Evolutionary conservation across 2,797 vertebrate genomes (phyloP), one percentile per base, ranked within the genome.

Genomic region (Loriculus beryllinus): DNA sequence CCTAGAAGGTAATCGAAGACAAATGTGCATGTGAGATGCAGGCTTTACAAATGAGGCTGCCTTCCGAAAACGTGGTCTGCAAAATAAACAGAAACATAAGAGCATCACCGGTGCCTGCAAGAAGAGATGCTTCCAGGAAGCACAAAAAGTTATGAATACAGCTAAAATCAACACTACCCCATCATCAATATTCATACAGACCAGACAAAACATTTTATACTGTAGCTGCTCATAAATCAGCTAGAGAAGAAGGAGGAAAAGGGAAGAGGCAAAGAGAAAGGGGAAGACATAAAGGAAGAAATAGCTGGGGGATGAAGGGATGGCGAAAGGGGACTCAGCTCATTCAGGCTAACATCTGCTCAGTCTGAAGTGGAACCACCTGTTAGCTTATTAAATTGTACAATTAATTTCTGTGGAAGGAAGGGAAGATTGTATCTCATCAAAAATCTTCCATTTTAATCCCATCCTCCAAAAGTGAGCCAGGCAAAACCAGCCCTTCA

Each of bases 341-440:
- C 96, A 79, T 97, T 97, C 96, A 90, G 82, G 33, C 93, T 85
- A 95, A 98, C 97, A 97, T 98, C 98, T 98, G 97, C 97, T 97
- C 45, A 0, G 89, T 67, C 96, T 97, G 97, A 97, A 98, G 96
- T 98, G 95, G 96, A 98, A 97, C 97, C 98, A 98, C 97, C 97
- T 98, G 97, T 98, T 97, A 96, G 95, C 85, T 97, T 97, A 98
- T 98, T 97, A 97, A 97, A 97, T 86, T 91, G 94, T 82, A 85
- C 96, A 96, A 97, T 97, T 98, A 97, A 97, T 98, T 97, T 97
- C 90, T 87, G 95, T 96, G 96, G 94, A 96, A 97, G 96, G 92
- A 94, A 97, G 63, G 95, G 88, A 93, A 95, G 92, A 88, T 57
- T 85, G 45, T 89, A 95, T 92, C 96, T 97, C 95, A 96, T 94